A percentile compares a stretch with the other conserved stretches of the same genome.
Conservation (phyloP, 2,113 vertebrate genomes). For the Uropsilus gracilis region DNA sequence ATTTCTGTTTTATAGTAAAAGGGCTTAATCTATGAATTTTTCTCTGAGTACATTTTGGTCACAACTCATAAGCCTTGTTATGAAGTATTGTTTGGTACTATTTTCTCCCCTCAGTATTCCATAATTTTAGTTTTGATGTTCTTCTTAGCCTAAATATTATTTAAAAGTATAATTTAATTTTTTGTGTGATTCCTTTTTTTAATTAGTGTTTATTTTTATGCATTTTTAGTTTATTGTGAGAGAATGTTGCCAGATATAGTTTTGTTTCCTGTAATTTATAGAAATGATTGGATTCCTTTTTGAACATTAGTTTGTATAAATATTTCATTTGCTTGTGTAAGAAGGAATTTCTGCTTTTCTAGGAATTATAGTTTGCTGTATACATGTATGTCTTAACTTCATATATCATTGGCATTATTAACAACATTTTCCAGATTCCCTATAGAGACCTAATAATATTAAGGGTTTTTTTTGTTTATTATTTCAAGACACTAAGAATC, state of each 20-base stretch:
- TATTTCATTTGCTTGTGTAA: constrained; percentile 33
- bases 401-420: background rate
- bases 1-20: background rate
- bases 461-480: constrained; percentile 28
- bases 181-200: background rate
- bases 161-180: constrained; percentile 33
- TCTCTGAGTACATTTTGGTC: constrained; percentile 52
- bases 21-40: constrained; percentile 58
- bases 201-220: background rate
- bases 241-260: background rate
- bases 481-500: constrained; percentile 50
- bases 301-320: background rate
- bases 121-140: constrained; percentile 26
- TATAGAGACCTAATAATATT: background rate
- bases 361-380: constrained; percentile 27
- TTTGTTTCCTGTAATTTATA: constrained; percentile 41
- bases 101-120: background rate
- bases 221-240: constrained; percentile 41
- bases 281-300: constrained; percentile 33
- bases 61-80: background rate
- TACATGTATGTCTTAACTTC: background rate
- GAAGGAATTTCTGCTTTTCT: constrained; percentile 11
- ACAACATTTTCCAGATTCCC: constrained; percentile 34
- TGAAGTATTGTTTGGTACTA: background rate
- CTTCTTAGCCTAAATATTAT: constrained; percentile 22